Evolutionary conservation across 2,113 vertebrate genomes (phyloP), one percentile per base, ranked within the genome.

Genomic region (Erythrocercus mccallii): DNA sequence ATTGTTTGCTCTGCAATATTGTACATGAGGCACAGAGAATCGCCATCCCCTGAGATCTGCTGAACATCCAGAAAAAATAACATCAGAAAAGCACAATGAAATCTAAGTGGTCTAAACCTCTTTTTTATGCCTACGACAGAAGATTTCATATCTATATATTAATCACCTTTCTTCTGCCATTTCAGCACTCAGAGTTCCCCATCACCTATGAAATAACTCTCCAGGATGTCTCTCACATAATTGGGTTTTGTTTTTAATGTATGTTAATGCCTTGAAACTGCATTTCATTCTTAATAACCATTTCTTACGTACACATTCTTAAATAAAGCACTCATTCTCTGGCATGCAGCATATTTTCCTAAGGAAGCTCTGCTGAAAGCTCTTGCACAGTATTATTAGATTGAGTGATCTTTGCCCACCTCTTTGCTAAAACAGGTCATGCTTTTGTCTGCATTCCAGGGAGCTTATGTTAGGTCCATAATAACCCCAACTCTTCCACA

Each of bases 401-500:
- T 4, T 61, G 84, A 94, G 69, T 2, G 25, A 80, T 80, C 65
- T 73, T n/a, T 91, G 77, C 79, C 74, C 73, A 90, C 60, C 72
- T 92, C 70, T 86, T 62, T 86, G 78, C 83, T 86, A 38, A 87
- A 89, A 51, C 57, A 91, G 90, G 84, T 89, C 85, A 92, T 83
- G 61, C 88, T 89, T 94, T 87, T 92, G 92, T 96, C 92, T 96
- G 94, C 92, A 93, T 93, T 96, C 91, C 95, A 93, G 82, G 25
- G 50, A 96, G 92, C 71, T 96, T 90, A 94, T 53, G 82, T 74
- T 81, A 90, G 81, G 81, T 69, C 86, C 92, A n/a, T 79, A 92
- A 96, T 51, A 96, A 86, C 86, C 84, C 53, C 83, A 82, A 38
- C 76, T 90, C 81, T 96, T 94, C 81, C 81, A 91, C 83, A 74